Percentiles rank a stretch among this genome's conserved stretches.
Conservation (phyloP, 2,888 invertebrate species). For the Hemicrepidius hirtus region DNA sequence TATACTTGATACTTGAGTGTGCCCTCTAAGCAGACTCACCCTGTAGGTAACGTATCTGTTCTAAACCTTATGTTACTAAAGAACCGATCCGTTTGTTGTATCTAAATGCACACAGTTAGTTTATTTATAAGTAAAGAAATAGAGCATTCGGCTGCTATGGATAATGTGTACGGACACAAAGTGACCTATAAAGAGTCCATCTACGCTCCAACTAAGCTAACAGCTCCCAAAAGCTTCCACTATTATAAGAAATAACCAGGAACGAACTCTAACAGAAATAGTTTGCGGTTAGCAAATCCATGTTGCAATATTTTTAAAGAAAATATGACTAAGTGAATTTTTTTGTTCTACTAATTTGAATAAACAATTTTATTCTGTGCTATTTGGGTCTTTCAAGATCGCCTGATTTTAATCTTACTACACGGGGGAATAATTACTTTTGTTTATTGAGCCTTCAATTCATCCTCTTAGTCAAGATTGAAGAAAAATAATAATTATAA, state of each 20-base stretch:
- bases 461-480: too few relatives aligned
- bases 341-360: constrained; percentile 8
- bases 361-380: too few relatives aligned
- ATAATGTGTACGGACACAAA: constrained; percentile 20
- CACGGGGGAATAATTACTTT: too few relatives aligned
- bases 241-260: constrained; percentile 6
- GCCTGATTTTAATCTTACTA: too few relatives aligned
- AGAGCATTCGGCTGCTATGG: constrained; percentile 25
- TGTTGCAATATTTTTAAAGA: constrained; percentile 12
- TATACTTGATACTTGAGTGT: too few relatives aligned
- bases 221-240: not conserved
- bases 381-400: too few relatives aligned
- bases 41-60: too few relatives aligned
- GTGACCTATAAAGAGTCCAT: constrained; percentile 38
- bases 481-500: too few relatives aligned
- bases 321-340: constrained; percentile 9
- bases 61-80: not conserved
- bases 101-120: constrained; percentile 27
- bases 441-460: too few relatives aligned
- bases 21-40: too few relatives aligned
- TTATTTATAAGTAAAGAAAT: constrained; percentile 37
- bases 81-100: constrained; percentile 7
- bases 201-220: not conserved
- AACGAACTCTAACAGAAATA: constrained; percentile 6
- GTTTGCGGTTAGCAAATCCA: not conserved